Evolutionary conservation across 2,797 vertebrate species (phyloP).

Genomic region (Eulemur rubriventer): DNA sequence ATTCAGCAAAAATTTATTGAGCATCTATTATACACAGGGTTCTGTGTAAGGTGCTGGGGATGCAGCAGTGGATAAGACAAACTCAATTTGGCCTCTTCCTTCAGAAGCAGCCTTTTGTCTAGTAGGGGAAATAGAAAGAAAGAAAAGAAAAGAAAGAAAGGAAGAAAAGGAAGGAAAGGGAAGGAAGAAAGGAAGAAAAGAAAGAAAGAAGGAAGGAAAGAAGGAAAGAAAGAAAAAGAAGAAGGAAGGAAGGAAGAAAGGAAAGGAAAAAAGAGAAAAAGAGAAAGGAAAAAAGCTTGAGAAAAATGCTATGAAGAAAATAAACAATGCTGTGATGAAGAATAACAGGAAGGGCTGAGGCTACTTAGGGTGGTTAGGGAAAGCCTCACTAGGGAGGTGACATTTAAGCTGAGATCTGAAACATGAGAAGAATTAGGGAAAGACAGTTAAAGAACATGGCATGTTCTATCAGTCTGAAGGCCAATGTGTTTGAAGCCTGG

Average conservation of each 20-base stretch:
- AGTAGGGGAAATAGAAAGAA: background rate
- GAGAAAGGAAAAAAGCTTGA: background rate
- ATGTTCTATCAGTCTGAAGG: background rate
- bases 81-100: conserved; percentile 6
- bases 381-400: background rate
- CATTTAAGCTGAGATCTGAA: conserved; percentile 44
- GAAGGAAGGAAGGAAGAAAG: background rate
- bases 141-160: background rate
- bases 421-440: background rate
- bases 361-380: background rate
- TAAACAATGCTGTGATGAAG: conserved; percentile 1
- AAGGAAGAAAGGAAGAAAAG: too few relatives aligned
- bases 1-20: conserved; percentile 30
- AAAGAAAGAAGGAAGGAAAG: too few relatives aligned
- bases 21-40: background rate
- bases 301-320: conserved; percentile 50
- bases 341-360: conserved; percentile 11
- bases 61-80: conserved; percentile 18
- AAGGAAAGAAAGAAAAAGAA: too few relatives aligned
- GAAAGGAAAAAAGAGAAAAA: background rate
- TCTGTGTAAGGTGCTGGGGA: background rate
- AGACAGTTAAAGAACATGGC: background rate
- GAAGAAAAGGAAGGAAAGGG: too few relatives aligned
- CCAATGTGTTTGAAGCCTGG: background rate
- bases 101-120: background rate